phyloP scores from a whole-genome alignment of 2,113 vertebrate genomes.

The Etheostoma cragini region DNA sequence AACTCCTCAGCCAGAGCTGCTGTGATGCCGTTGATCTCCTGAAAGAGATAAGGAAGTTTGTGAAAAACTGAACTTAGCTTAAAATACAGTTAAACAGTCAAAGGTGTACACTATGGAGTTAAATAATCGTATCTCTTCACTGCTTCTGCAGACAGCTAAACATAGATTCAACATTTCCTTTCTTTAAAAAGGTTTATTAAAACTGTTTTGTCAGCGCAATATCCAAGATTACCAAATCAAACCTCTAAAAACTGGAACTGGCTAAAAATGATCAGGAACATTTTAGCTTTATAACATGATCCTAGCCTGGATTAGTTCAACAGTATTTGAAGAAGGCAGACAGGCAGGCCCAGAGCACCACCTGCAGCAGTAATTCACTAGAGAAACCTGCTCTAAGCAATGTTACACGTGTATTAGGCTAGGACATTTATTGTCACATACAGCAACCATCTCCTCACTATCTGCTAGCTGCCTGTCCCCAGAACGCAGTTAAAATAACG shows the following conservation, averaged over 20 bases:
- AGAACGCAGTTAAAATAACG: too few species aligned
- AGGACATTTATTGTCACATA: too few species aligned
- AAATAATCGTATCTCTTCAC: neutral
- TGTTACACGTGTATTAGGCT: too few species aligned
- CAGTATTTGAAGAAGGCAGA: neutral
- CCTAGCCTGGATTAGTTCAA: neutral
- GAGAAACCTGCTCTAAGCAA: too few species aligned
- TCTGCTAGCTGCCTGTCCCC: too few species aligned
- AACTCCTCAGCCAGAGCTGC: constrained; percentile 94
- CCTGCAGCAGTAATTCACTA: neutral
- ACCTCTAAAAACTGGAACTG: neutral
- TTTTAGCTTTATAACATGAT: neutral
- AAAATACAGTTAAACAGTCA: neutral
- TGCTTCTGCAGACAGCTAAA: neutral
- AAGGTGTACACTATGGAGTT: neutral
- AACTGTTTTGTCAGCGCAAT: neutral
- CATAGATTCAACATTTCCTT: neutral
- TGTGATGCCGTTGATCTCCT: constrained; percentile 97
- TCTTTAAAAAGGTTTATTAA: too few species aligned
- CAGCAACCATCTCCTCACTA: too few species aligned
- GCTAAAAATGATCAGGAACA: neutral
- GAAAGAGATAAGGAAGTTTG: constrained; percentile 33
- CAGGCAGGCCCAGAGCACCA: neutral
- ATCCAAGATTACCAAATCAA: neutral
- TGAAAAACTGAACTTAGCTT: neutral